Conservation (phyloP, 2,113 vertebrate species). For the Dolichallabes microphthalmus region DNA sequence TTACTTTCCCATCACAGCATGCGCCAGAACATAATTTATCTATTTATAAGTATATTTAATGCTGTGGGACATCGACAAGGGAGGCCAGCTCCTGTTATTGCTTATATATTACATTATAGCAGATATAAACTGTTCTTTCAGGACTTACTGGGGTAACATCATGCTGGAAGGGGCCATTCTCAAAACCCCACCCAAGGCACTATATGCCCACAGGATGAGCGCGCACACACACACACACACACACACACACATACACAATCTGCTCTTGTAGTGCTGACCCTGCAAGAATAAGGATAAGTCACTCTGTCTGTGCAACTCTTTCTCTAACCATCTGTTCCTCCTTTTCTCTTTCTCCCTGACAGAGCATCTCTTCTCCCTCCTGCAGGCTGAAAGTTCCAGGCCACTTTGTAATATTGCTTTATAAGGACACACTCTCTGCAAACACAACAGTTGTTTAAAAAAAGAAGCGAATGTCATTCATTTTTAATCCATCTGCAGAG, state of each 20-base stretch:
- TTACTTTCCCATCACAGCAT: background rate
- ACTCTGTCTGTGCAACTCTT: constrained; percentile 2
- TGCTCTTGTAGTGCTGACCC: background rate
- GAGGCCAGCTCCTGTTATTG: background rate
- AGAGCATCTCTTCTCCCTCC: constrained; percentile 12
- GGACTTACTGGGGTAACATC: background rate
- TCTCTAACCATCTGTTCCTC: constrained; percentile 1
- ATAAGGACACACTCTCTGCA: constrained; percentile 7
- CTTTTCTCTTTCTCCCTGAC: constrained; percentile 4
- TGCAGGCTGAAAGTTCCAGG: constrained; percentile 30
- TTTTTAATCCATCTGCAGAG: constrained; percentile 31
- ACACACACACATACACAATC: background rate
- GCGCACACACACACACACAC: background rate
- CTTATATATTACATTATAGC: background rate
- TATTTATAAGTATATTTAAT: background rate
- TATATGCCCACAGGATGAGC: background rate
- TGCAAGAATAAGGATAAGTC: background rate
- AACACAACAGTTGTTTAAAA: constrained; percentile 17
- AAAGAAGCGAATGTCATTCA: constrained; percentile 22
- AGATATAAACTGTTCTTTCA: background rate
- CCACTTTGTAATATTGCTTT: constrained; percentile 6
- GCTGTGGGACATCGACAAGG: background rate
- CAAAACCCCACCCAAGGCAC: background rate
- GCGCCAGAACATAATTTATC: background rate
- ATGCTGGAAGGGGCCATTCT: background rate